Evolutionary conservation across 2,797 vertebrate genomes (phyloP).

Genomic region (Sebastes nivosus): DNA sequence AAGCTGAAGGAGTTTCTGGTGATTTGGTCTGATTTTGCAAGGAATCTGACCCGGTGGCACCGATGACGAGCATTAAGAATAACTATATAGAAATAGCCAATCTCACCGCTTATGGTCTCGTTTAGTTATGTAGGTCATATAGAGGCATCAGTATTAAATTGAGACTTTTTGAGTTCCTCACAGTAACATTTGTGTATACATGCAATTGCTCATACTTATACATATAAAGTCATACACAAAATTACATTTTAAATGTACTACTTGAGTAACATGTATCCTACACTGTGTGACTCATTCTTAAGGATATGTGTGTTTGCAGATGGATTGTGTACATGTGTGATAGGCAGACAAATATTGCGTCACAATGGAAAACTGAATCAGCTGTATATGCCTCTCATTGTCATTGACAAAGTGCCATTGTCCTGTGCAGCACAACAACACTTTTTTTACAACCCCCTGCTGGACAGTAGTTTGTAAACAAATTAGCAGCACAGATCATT

Average conservation of each 20-base stretch:
- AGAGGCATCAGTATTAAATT: too few species aligned
- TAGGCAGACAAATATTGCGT: neutral
- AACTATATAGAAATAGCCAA: too few species aligned
- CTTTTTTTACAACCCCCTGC: conserved; percentile 2
- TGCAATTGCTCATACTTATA: neutral
- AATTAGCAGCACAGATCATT: conserved; percentile 37
- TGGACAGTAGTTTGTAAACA: conserved; percentile 39
- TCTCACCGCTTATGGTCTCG: too few species aligned
- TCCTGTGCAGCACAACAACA: neutral
- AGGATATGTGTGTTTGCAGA: neutral
- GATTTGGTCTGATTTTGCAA: too few species aligned
- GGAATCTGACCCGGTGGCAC: fast-evolving
- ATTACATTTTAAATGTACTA: neutral
- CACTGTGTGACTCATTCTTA: neutral
- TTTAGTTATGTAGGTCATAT: too few species aligned
- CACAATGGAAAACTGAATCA: neutral
- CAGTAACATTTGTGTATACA: neutral
- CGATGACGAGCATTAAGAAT: too few species aligned
- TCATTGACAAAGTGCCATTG: neutral
- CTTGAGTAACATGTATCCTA: neutral
- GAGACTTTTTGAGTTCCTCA: too few species aligned
- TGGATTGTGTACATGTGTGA: neutral
- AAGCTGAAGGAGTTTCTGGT: too few species aligned
- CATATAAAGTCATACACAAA: neutral
- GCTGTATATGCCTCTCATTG: neutral